Percentiles rank a stretch among this genome's conserved stretches.
Evolutionary conservation across 2,113 vertebrate genomes (phyloP).

Genomic region (Paralichthys olivaceus): DNA sequence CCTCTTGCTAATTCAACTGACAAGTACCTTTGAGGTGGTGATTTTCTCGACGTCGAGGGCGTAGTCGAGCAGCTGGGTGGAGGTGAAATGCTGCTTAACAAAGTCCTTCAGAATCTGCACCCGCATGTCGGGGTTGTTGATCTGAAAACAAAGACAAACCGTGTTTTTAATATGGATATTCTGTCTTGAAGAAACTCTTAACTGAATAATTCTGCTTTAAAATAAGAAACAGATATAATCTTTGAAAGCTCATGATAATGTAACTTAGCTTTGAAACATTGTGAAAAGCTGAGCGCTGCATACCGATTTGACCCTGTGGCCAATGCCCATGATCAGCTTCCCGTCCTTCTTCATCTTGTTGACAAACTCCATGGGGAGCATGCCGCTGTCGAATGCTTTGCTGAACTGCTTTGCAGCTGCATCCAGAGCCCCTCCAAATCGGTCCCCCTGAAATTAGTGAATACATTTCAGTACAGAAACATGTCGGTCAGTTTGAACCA

Average conservation of each 20-base stretch:
- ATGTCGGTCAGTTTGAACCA: neutral
- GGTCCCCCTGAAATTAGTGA: constrained; percentile 87
- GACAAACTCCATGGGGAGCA: constrained; percentile 98
- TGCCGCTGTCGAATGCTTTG: constrained; percentile 96
- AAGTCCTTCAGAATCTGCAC: constrained; percentile 98
- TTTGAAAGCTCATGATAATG: neutral
- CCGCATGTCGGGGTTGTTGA: constrained; percentile 98
- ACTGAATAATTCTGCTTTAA: neutral
- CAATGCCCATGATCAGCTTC: constrained; percentile 98
- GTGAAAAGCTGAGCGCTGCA: constrained; percentile 34
- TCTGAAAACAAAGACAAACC: constrained; percentile 77
- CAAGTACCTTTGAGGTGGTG: constrained; percentile 92
- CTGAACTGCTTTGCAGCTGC: constrained; percentile 98
- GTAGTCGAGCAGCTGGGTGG: constrained; percentile 92
- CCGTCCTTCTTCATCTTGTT: constrained; percentile 99
- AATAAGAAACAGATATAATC: neutral
- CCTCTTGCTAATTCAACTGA: neutral
- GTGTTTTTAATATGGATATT: neutral
- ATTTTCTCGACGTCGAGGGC: constrained; percentile 97
- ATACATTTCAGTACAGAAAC: constrained; percentile 5
- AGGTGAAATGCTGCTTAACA: constrained; percentile 92
- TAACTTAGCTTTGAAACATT: neutral
- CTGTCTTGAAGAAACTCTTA: neutral
- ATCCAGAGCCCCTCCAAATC: constrained; percentile 96
- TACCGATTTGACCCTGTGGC: constrained; percentile 96